Conservation (phyloP, 2,888 invertebrate genomes). For the Luperina nickerlii region DNA sequence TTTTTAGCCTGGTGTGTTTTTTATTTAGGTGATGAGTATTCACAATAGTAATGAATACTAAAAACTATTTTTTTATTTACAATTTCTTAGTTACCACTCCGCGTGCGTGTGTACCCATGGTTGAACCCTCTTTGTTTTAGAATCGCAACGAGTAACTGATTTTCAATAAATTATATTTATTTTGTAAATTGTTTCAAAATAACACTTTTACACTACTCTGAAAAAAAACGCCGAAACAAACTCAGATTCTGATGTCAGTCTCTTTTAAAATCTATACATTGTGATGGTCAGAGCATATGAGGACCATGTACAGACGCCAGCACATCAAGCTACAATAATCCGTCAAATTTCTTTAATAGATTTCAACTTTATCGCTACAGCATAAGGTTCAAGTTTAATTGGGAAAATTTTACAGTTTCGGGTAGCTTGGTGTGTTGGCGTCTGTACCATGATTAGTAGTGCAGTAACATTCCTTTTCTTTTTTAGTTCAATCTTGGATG, state of each 20-base stretch:
- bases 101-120: not conserved
- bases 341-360: no score
- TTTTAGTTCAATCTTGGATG: constrained; percentile 67
- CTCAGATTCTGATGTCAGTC: not conserved
- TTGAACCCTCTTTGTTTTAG: not conserved
- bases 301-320: no score
- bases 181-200: not conserved
- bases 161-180: not conserved
- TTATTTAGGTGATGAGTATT: not conserved
- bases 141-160: not conserved
- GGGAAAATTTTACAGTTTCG: no score
- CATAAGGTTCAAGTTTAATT: no score
- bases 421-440: no score
- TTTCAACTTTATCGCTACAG: no score
- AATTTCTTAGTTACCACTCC: not conserved
- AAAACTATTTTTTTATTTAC: no score
- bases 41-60: not conserved
- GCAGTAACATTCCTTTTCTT: not conserved
- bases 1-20: no score
- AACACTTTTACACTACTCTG: not conserved
- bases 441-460: not conserved
- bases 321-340: no score
- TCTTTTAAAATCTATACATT: not conserved
- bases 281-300: not conserved
- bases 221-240: not conserved